phyloP scores from a whole-genome alignment of 2,113 vertebrate species.

The Rhagologus leucostigma region DNA sequence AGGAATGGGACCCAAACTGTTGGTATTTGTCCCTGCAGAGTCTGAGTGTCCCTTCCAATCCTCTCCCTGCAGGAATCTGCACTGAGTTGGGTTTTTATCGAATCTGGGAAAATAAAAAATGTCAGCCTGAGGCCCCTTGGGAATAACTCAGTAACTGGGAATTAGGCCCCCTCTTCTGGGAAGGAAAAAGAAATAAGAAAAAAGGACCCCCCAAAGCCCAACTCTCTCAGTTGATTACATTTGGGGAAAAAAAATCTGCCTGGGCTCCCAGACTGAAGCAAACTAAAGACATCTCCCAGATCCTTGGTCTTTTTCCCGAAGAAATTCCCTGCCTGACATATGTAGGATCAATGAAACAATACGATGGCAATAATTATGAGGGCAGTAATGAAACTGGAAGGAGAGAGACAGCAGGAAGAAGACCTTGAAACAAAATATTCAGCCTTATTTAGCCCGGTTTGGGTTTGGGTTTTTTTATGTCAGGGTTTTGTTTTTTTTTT shows the following conservation, averaged over 20 bases:
- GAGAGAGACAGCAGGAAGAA: constrained; percentile 43
- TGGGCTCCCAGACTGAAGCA: not conserved
- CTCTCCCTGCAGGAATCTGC: not conserved
- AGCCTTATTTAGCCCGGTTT: not conserved
- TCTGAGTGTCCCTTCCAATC: not conserved
- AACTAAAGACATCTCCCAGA: not conserved
- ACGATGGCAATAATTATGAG: not conserved
- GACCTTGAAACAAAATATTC: constrained; percentile 58
- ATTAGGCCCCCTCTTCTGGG: not conserved
- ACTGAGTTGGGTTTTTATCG: not conserved
- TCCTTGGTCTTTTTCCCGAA: not conserved
- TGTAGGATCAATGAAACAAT: not conserved
- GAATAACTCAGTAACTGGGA: not conserved
- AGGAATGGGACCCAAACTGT: not conserved
- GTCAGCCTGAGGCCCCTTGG: not conserved
- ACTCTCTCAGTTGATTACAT: not conserved
- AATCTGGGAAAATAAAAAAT: not conserved
- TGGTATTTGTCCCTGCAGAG: not conserved
- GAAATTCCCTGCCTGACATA: not conserved
- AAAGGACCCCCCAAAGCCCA: not conserved
- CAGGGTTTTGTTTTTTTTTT: not conserved
- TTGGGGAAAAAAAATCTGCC: not conserved
- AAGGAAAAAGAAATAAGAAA: not conserved
- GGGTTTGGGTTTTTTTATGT: not conserved
- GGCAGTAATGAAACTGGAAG: constrained; percentile 1